Evolutionary conservation across 2,797 vertebrate genomes (phyloP).

Genomic region (Peromyscus eremicus): DNA sequence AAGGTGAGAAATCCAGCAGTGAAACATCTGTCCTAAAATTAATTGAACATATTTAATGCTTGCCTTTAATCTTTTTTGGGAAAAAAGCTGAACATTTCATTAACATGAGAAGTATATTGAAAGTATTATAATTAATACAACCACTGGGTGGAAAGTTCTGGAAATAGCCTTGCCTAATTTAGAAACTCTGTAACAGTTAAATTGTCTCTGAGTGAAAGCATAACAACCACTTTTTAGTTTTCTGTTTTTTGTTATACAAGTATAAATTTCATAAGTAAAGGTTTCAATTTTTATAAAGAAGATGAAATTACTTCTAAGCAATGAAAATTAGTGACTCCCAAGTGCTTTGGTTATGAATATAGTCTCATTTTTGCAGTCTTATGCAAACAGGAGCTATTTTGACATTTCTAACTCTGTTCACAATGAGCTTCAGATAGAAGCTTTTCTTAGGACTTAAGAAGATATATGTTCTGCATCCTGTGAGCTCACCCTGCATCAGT

Average conservation of each 20-base stretch:
- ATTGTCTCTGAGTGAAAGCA: background rate
- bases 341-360: background rate
- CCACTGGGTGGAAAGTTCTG: background rate
- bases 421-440: background rate
- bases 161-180: background rate
- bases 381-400: background rate
- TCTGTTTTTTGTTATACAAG: slow-evolving; percentile 2
- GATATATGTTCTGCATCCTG: background rate
- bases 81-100: slow-evolving; percentile 1
- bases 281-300: background rate
- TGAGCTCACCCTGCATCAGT: background rate
- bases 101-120: background rate
- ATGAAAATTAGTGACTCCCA: background rate
- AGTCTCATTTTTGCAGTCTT: background rate
- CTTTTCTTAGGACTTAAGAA: background rate
- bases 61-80: background rate
- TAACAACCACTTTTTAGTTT: background rate
- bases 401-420: background rate
- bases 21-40: slow-evolving; percentile 21
- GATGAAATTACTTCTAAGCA: background rate
- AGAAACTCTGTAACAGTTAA: background rate
- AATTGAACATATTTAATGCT: background rate
- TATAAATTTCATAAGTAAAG: slow-evolving; percentile 12
- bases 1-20: slow-evolving; percentile 20
- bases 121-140: background rate